These are phyloP conservation scores for Babylonia areolata DNA, from an alignment of 1,140 invertebrate species.

Conservation along the genomic window DNA sequence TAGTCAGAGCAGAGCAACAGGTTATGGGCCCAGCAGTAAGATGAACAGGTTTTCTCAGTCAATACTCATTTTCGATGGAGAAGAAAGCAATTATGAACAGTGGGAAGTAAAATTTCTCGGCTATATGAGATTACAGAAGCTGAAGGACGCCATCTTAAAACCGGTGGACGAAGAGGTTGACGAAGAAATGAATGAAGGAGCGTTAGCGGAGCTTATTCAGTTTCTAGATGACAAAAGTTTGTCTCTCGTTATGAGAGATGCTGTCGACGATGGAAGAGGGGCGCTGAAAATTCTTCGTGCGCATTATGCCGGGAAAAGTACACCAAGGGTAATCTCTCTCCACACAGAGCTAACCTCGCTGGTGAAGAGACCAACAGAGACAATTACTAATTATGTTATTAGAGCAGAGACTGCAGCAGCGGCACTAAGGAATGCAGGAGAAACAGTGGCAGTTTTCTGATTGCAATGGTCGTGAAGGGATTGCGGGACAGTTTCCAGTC, in stretches of 20 bases:
- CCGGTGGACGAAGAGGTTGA: no score
- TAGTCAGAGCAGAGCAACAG: no score
- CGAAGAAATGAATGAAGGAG: no score
- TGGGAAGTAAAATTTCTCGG: no score
- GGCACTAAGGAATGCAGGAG: slow-evolving; percentile 31
- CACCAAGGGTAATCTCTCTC: slow-evolving; percentile 47
- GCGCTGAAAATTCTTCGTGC: slow-evolving; percentile 38
- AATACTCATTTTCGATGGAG: no score
- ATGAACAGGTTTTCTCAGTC: no score
- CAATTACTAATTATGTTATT: slow-evolving; percentile 48
- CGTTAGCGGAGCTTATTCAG: slow-evolving; percentile 34
- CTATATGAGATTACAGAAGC: no score
- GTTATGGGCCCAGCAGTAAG: no score
- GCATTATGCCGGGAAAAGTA: slow-evolving; percentile 42
- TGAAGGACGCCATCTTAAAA: no score
- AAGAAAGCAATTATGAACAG: no score
- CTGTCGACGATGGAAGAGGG: slow-evolving; percentile 42
- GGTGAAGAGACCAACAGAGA: slow-evolving; percentile 11
- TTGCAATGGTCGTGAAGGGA: slow-evolving; percentile 51
- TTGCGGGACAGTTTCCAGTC: no score
- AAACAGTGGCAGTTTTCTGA: slow-evolving; percentile 48
- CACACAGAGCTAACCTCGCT: slow-evolving; percentile 50
- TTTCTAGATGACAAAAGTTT: slow-evolving; percentile 48
- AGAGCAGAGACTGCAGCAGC: slow-evolving; percentile 45
- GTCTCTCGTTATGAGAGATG: slow-evolving; percentile 46